Evolutionary conservation across 2,113 vertebrate species (phyloP), one percentile per base, ranked within the genome.

Genomic region (Sceloporus tristichus): DNA sequence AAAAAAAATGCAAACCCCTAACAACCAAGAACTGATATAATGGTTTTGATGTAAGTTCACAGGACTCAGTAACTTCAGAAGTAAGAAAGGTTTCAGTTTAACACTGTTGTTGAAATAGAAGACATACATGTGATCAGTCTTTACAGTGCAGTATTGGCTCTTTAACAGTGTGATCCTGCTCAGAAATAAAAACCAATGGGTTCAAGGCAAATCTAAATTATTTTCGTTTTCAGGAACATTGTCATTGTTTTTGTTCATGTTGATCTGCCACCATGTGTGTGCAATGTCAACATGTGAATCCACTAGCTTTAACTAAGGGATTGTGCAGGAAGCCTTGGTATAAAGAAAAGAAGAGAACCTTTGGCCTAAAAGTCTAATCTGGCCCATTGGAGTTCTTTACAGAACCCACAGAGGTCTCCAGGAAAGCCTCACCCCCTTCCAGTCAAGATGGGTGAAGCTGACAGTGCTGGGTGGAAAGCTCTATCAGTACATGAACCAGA

Each of bases 61-160:
- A 89, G 34, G 59, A 90, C 29, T 48, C 76, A 87, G 79, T 68
- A 87, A 85, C 73, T 90, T 91, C 34, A 70, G 79, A 71, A 42
- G 1, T 88, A 79, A 34, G 59, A 27, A 79, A 76, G 42, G 83
- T 75, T 82, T 84, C 42, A 62, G 80, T 81, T 86, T 19, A 87
- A 19, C n/a, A 89, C 3, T 5, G 0, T 0, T 78, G 40, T 56
- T 66, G 73, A 62, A 25, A 78, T 70, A 88, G 56, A 40, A 56
- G 23, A 82, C 80, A 21, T 4, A 21, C 40, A n/a, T 10, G 27
- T 0, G 0, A 78, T 48, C 73, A 13, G 1, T 14, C 84, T 84
- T 76, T 16, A 34, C 73, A 86, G 19, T 40, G 21, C 34, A 76
- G 10, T 21, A 13, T 40, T 66, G 21, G 75, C 29, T 81, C 66